Evolutionary conservation across 2,888 invertebrate species (phyloP).

Genomic region (Drosophila lacicola): DNA sequence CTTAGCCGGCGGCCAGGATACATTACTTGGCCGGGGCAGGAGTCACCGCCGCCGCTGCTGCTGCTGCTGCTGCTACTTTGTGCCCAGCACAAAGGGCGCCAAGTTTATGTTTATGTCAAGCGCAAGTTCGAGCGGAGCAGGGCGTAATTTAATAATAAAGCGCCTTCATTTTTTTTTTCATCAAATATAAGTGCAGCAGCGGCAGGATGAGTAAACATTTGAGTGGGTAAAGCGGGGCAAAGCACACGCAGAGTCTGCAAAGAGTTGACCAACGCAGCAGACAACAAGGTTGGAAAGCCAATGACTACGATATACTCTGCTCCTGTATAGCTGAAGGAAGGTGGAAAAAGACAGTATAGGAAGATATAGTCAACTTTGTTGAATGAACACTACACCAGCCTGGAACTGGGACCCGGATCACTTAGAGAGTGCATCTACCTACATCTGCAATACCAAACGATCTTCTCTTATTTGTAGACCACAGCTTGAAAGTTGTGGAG

Average conservation of each 20-base stretch:
- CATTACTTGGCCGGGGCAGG: conserved; percentile 60
- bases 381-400: too few species aligned
- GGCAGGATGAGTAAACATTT: background rate
- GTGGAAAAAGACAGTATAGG: too few species aligned
- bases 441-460: too few species aligned
- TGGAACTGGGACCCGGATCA: too few species aligned
- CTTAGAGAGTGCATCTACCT: too few species aligned
- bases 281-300: background rate
- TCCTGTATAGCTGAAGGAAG: background rate
- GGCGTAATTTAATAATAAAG: conserved; percentile 75
- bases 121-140: conserved; percentile 39
- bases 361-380: too few species aligned
- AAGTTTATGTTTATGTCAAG: conserved; percentile 80
- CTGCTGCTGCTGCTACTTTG: conserved; percentile 15
- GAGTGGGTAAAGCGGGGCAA: background rate
- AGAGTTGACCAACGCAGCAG: conserved; percentile 8
- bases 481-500: too few species aligned
- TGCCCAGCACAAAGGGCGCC: conserved; percentile 69
- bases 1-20: conserved; percentile 70
- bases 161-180: conserved; percentile 60
- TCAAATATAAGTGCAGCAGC: conserved; percentile 66
- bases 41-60: conserved; percentile 20
- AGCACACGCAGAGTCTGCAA: conserved; percentile 3
- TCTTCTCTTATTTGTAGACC: too few species aligned
- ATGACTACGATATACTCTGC: background rate